Evolutionary conservation across 1,140 invertebrate species (phyloP), one percentile per base, ranked within the genome.

Genomic region (Macrotrachela quadricornifera): DNA sequence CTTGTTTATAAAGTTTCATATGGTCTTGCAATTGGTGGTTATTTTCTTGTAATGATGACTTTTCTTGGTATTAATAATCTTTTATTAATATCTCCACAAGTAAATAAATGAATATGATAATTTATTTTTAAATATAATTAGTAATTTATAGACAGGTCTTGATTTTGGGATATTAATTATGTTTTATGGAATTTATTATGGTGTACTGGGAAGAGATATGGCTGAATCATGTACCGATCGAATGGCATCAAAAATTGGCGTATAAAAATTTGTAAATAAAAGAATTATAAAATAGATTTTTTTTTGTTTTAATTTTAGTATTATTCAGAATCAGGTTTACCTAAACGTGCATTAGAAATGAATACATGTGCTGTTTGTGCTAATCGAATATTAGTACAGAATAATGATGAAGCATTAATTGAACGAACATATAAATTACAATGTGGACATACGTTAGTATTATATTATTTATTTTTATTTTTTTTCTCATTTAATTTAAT

Each of bases 181-280:
- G 50, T 96, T 95, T 73, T 99, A 99, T 70, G 92, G 92, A 13
- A 75, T 97, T 8, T 99, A 99, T 68, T 96, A 91, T 71, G 94
- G 94, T 41, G 91, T 99, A 0, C 73, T 97, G 14, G 85, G 87
- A 0, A 74, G 92, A 61, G 94, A 99, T 69, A 78, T 97, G 57
- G 87, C 92, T 4, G 91, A 96, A 73, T 91, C 97, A 59, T 92
- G 86, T 66, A 80, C 90, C 1, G 91, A 96, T 66, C 83, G 83
- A 73, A 92, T 99, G 85, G 91, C 88, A 37, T 79, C 82, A 30
- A 83, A 85, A 62, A 82, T 94, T 63, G 90, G 90, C 61, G 86
- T 90, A 71, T 76, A 77, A 30, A 4, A 4, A 8, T 30, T 50
- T 36, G 8, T 6, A 3, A 3, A 14, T 21, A 51, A 44, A 10